These are phyloP conservation scores for Phrynosoma platyrhinos DNA, from an alignment of 2,113 vertebrate species.

Conservation along the genomic window DNA sequence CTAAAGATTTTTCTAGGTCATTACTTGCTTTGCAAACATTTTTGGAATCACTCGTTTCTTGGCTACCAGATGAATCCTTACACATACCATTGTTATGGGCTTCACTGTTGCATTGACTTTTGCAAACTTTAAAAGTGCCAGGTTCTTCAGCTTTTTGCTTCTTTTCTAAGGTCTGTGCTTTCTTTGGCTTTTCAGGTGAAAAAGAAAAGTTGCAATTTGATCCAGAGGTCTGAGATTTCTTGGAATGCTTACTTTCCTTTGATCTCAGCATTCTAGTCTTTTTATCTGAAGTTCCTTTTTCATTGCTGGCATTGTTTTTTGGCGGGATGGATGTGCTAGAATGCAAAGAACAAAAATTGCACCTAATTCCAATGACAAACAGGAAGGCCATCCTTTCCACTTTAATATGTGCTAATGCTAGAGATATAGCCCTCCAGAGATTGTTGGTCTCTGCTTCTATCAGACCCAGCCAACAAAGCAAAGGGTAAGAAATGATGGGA, in stretches of 20 bases:
- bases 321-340: slow-evolving; percentile 33
- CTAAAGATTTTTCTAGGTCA: not conserved
- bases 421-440: not conserved
- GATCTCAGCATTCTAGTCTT: slow-evolving; percentile 20
- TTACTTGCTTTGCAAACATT: slow-evolving; percentile 11
- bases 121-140: slow-evolving; percentile 11
- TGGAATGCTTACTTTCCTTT: slow-evolving; percentile 37
- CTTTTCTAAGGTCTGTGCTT: not conserved
- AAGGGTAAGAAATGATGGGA: not conserved
- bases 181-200: slow-evolving; percentile 22
- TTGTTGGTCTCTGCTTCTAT: not conserved
- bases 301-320: slow-evolving; percentile 36
- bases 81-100: slow-evolving; percentile 9
- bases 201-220: not conserved
- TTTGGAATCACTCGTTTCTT: slow-evolving; percentile 22
- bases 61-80: not conserved
- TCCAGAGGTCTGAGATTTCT: slow-evolving; percentile 30
- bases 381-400: not conserved
- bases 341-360: not conserved
- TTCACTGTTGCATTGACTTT: slow-evolving; percentile 33
- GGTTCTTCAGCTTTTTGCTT: slow-evolving; percentile 1
- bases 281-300: not conserved
- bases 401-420: not conserved
- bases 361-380: not conserved
- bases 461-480: not conserved